These are phyloP conservation scores for Scopus umbretta DNA, from an alignment of 2,113 vertebrate genomes.

Conservation along the genomic window DNA sequence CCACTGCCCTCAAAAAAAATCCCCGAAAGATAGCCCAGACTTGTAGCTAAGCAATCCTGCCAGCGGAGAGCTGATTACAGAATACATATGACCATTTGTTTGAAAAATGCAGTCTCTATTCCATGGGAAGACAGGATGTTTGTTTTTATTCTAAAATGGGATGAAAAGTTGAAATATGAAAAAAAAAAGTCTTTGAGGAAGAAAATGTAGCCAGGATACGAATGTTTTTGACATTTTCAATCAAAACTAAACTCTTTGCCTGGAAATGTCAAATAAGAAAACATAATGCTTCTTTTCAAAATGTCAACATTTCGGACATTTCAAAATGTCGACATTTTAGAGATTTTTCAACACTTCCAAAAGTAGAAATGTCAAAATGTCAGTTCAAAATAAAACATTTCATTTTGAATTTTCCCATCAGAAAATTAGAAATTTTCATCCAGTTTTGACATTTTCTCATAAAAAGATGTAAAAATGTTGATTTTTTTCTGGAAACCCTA, in stretches of 20 bases:
- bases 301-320: conserved; percentile 61
- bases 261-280: conserved; percentile 68
- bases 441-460: conserved; percentile 39
- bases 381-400: conserved; percentile 57
- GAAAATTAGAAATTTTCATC: conserved; percentile 64
- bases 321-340: conserved; percentile 59
- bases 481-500: conserved; percentile 25
- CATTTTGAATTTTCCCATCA: conserved; percentile 54
- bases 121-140: conserved; percentile 57
- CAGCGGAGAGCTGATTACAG: neutral
- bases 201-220: conserved; percentile 59
- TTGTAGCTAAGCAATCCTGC: neutral
- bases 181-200: conserved; percentile 20
- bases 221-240: conserved; percentile 69
- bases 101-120: conserved; percentile 36
- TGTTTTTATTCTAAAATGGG: conserved; percentile 59
- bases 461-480: conserved; percentile 25
- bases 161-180: conserved; percentile 58
- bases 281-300: conserved; percentile 65
- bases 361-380: conserved; percentile 65
- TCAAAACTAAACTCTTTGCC: conserved; percentile 65
- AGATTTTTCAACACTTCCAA: conserved; percentile 59
- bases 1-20: neutral
- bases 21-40: neutral
- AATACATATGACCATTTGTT: conserved; percentile 21